Evolutionary conservation across 2,797 vertebrate genomes (phyloP).

Genomic region (Alouatta caraya): DNA sequence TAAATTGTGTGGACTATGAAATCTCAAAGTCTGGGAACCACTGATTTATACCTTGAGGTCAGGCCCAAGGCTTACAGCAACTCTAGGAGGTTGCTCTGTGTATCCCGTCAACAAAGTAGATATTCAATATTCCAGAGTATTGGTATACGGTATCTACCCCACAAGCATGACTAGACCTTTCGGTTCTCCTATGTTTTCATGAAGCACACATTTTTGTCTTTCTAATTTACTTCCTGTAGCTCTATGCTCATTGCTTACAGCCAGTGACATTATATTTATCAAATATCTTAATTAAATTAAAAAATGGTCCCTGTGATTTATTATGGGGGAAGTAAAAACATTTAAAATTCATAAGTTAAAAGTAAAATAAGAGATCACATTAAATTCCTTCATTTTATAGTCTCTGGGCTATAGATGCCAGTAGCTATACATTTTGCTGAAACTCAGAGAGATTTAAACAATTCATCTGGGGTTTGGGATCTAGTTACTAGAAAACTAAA

Average conservation of each 20-base stretch:
- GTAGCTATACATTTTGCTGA: background rate
- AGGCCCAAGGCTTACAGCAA: background rate
- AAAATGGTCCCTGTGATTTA: background rate
- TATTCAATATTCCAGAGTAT: background rate
- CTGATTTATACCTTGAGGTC: constrained; percentile 34
- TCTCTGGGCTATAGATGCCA: background rate
- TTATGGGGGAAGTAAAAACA: background rate
- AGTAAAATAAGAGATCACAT: background rate
- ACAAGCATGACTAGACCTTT: fast-evolving
- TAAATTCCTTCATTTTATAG: background rate
- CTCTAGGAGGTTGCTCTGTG: background rate
- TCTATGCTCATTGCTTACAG: background rate
- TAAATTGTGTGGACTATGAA: background rate
- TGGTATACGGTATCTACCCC: no score
- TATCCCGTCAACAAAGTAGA: background rate
- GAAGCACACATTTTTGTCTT: background rate
- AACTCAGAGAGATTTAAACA: background rate
- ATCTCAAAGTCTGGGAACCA: constrained; percentile 4
- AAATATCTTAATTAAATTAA: background rate
- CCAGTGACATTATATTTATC: background rate
- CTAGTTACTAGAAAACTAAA: background rate
- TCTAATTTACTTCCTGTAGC: background rate
- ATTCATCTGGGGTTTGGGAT: background rate
- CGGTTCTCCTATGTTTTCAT: background rate
- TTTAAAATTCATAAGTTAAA: background rate